Evolutionary conservation across 2,797 vertebrate genomes (phyloP).

Genomic region (Pipistrellus nathusii): DNA sequence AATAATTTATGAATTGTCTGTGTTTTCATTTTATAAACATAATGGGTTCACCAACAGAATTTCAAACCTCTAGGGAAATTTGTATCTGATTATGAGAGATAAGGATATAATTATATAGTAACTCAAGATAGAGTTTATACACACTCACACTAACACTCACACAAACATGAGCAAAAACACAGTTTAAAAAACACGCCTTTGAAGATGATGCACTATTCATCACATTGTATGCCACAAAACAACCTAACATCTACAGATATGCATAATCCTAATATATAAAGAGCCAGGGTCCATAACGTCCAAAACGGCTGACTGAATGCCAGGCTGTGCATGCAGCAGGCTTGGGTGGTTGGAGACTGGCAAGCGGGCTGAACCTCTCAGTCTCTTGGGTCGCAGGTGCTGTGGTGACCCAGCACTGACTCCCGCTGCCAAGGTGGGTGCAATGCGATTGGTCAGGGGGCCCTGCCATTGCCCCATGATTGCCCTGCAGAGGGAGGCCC

Average conservation of each 20-base stretch:
- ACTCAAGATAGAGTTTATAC: background rate
- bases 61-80: background rate
- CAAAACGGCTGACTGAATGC: too few species aligned
- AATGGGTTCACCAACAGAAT: background rate
- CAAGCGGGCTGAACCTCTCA: too few species aligned
- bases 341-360: too few species aligned
- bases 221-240: background rate
- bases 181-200: background rate
- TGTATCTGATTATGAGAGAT: background rate
- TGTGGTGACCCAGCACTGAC: too few species aligned
- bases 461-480: too few species aligned
- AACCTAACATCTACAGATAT: slow-evolving; percentile 13
- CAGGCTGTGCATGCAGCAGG: too few species aligned
- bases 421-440: too few species aligned
- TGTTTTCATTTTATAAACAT: slow-evolving; percentile 13
- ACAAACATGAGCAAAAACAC: background rate
- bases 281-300: too few species aligned
- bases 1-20: background rate
- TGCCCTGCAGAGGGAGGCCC: too few species aligned
- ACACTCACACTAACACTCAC: background rate
- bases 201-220: background rate
- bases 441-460: too few species aligned
- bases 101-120: background rate
- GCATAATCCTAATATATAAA: background rate
- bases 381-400: too few species aligned